Conservation (phyloP, 1,140 invertebrate species). For the Stratiolaelaps scimitus region DNA sequence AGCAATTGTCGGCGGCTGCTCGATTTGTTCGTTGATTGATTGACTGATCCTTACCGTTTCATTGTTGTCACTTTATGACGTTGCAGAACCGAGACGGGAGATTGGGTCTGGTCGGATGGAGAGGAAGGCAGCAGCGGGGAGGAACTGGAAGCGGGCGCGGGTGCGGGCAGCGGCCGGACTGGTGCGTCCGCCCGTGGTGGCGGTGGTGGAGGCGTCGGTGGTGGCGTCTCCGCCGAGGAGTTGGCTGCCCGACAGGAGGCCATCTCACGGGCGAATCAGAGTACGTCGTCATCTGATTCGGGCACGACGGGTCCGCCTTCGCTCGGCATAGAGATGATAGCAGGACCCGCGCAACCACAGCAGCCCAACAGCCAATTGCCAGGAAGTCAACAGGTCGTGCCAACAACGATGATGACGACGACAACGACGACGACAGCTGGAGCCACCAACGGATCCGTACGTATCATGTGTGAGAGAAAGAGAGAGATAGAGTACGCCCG, state of each 20-base stretch:
- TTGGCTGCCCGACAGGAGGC: constrained; percentile 23
- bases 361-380: too few species aligned
- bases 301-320: constrained; percentile 18
- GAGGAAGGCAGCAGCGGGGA: constrained; percentile 50
- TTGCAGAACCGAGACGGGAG: constrained; percentile 73
- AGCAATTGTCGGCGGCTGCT: too few species aligned
- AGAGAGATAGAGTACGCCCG: too few species aligned
- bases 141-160: constrained; percentile 32
- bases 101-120: constrained; percentile 96
- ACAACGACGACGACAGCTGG: too few species aligned
- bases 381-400: too few species aligned
- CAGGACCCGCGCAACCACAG: background rate
- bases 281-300: constrained; percentile 19
- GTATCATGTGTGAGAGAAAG: too few species aligned
- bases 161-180: background rate
- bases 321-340: constrained; percentile 17
- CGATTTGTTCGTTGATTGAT: too few species aligned
- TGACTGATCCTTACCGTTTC: too few species aligned
- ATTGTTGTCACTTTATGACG: too few species aligned
- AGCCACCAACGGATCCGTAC: too few species aligned
- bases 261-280: constrained; percentile 11
- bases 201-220: background rate
- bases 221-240: constrained; percentile 22
- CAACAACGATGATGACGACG: too few species aligned
- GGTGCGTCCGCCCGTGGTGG: background rate